Percentiles rank a stretch among this genome's conserved stretches.
These are phyloP conservation scores for Diacarnus erythraeanus DNA, from an alignment of 37 sponge, comb jelly and placozoan species.

Conservation along the genomic window DNA sequence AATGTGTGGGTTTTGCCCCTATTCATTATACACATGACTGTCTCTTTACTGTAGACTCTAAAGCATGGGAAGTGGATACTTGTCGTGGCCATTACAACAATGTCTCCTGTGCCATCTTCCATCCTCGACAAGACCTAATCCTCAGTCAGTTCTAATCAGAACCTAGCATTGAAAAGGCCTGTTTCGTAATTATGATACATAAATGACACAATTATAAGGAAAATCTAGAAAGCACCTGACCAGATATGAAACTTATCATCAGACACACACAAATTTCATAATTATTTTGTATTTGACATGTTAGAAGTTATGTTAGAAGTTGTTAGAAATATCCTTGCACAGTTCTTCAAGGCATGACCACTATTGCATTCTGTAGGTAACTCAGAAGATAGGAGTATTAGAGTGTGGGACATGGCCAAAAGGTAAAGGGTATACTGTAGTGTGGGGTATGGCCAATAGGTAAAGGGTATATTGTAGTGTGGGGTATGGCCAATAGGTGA, in stretches of 20 bases:
- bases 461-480: not conserved
- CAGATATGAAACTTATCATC: too few species aligned
- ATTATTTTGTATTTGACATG: too few species aligned
- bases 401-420: slow-evolving; percentile 90
- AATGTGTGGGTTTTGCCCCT: not conserved
- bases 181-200: too few species aligned
- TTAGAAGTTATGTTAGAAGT: too few species aligned
- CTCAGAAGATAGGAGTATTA: slow-evolving; percentile 87
- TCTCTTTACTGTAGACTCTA: slow-evolving; percentile 68
- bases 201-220: too few species aligned
- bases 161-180: too few species aligned
- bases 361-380: slow-evolving; percentile 41
- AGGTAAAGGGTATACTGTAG: slow-evolving; percentile 25
- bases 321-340: too few species aligned
- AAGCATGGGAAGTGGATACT: slow-evolving; percentile 99
- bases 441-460: slow-evolving; percentile 13
- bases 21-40: too few species aligned
- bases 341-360: not conserved
- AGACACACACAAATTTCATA: too few species aligned
- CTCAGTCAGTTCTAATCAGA: slow-evolving; percentile 78
- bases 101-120: slow-evolving; percentile 92
- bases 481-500: slow-evolving; percentile 26
- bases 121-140: slow-evolving; percentile 94
- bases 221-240: too few species aligned
- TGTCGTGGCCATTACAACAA: slow-evolving; percentile 99